These are phyloP conservation scores for Sinocyclocheilus rhinocerous DNA, from an alignment of 2,113 vertebrate species.

Conservation along the genomic window DNA sequence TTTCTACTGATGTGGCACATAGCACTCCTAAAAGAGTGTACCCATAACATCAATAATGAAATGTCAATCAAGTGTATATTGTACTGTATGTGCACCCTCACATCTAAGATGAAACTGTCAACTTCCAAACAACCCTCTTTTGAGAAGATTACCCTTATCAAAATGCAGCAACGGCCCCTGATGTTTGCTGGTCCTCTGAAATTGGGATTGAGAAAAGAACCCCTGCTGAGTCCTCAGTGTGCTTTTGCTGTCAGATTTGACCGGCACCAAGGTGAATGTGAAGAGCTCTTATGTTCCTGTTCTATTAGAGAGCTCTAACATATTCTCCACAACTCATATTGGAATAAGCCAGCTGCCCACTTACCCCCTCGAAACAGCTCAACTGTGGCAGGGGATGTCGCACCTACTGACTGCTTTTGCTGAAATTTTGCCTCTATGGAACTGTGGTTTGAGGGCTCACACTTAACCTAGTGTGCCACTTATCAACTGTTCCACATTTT, in stretches of 20 bases:
- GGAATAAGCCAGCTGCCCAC: neutral
- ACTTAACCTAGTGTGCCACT: no score
- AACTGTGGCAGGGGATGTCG: neutral
- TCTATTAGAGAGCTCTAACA: neutral
- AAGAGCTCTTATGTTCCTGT: slow-evolving; percentile 12
- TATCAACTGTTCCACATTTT: no score
- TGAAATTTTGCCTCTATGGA: neutral
- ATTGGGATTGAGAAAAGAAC: neutral
- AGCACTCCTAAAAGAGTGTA: neutral
- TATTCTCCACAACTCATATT: neutral
- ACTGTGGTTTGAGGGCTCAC: neutral
- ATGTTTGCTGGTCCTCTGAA: neutral
- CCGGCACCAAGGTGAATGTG: neutral
- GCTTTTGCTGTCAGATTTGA: slow-evolving; percentile 10
- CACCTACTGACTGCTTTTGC: neutral
- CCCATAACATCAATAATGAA: neutral
- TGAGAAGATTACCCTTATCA: neutral
- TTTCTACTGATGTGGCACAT: neutral
- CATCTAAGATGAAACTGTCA: neutral
- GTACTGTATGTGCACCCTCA: neutral
- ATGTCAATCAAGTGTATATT: neutral
- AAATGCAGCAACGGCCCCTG: neutral
- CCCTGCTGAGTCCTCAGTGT: neutral
- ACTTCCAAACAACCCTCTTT: neutral
- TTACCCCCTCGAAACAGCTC: neutral